Evolutionary conservation across 2,797 vertebrate species (phyloP).

Genomic region (Oryzias dopingdopingensis): DNA sequence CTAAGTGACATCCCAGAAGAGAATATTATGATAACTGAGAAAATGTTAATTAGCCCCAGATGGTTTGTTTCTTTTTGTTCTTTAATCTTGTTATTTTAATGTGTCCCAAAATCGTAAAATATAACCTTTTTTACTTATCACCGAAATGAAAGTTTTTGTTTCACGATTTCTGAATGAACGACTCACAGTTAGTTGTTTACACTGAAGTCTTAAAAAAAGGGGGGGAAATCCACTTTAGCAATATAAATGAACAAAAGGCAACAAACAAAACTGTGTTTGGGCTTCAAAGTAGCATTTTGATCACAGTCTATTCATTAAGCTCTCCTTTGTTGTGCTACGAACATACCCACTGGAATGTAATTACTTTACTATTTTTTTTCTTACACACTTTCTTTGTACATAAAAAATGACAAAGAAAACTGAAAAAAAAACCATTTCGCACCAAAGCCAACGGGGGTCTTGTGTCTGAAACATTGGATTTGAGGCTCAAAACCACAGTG

Average conservation of each 20-base stretch:
- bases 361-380: constrained; percentile 40
- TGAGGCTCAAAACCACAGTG: not conserved
- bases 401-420: constrained; percentile 13
- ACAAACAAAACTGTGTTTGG: not conserved
- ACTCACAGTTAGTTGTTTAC: constrained; percentile 9
- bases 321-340: constrained; percentile 18
- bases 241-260: constrained; percentile 6
- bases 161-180: not conserved
- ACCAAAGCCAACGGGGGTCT: constrained; percentile 18
- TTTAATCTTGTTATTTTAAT: constrained; percentile 65
- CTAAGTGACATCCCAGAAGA: constrained; percentile 66
- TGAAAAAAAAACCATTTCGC: constrained; percentile 21
- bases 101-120: constrained; percentile 51
- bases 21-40: constrained; percentile 73
- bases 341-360: constrained; percentile 39
- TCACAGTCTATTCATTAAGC: constrained; percentile 20
- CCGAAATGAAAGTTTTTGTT: constrained; percentile 14
- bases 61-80: constrained; percentile 73
- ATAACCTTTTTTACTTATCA: constrained; percentile 40
- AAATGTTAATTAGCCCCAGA: constrained; percentile 78
- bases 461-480: constrained; percentile 24
- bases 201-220: not conserved
- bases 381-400: not conserved
- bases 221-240: constrained; percentile 12
- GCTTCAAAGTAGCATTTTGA: constrained; percentile 13